Evolutionary conservation across 2,888 invertebrate genomes (phyloP).

Genomic region (Tinea semifulvella): DNA sequence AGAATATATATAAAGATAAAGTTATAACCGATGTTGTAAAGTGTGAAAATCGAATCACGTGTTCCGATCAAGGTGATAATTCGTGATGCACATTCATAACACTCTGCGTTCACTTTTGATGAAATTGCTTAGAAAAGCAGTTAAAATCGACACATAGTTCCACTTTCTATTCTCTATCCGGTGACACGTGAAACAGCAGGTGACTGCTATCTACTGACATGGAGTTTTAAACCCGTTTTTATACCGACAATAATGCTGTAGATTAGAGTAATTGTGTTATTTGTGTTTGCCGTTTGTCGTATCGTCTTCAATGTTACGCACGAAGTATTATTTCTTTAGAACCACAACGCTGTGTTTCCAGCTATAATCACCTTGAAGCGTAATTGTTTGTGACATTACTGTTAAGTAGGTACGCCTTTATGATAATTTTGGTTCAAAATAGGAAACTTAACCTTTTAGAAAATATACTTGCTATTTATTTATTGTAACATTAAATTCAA

Average conservation of each 20-base stretch:
- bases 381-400: slow-evolving; percentile 1
- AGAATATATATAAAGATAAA: no score
- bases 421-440: slow-evolving; percentile 3
- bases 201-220: slow-evolving; percentile 9
- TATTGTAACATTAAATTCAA: no score
- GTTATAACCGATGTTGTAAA: no score
- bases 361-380: background rate
- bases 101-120: no score
- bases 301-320: slow-evolving; percentile 8
- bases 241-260: background rate
- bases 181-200: slow-evolving; percentile 11
- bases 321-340: slow-evolving; percentile 4
- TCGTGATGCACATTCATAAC: no score
- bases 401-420: background rate
- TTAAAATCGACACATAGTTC: slow-evolving; percentile 8
- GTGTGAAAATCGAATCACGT: no score
- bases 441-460: slow-evolving; percentile 13
- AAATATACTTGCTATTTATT: no score
- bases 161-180: slow-evolving; percentile 14
- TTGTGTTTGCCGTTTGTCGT: slow-evolving; percentile 5
- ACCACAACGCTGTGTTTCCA: slow-evolving; percentile 5
- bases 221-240: slow-evolving; percentile 3
- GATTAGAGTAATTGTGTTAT: slow-evolving; percentile 1
- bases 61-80: no score
- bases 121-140: slow-evolving; percentile 1